Base-by-base conservation (phyloP, 2,888 invertebrate genomes). In the Xanthia togata region DNA sequence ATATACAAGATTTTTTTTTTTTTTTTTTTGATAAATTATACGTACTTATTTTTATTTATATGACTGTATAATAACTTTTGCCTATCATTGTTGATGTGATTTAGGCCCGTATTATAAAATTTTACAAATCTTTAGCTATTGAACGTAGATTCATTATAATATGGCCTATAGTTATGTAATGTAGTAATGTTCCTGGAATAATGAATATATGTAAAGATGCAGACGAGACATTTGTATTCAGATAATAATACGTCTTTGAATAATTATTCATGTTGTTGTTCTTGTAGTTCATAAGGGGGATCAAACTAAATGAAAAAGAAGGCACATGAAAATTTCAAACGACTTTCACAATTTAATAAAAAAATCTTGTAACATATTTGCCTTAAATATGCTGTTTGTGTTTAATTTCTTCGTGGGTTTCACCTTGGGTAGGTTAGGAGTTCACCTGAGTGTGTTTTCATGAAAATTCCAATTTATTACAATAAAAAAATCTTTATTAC, bases 11-110 rank as follows among this genome's bases (percentile, higher is more conserved):
- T 74, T 55, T 70, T 67, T 76, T 73, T 67, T 73, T 74, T 55
- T 70, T 67, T 76, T 70, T 74, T 41, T 14, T 55, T 76, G 20
- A 69, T 79, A 74, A 79, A 75, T 84, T 68, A 70, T 64, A 50
- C 41, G 31, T 63, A 63, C 11, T 41, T 41, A 11, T 11, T 64
- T 74, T 41, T 50, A 12, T 83, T 78, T 35, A 35, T 76, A 35
- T 20, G 20, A 20, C 11, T 64, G 38, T 26, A 41, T 41, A 4
- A 38, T 41, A 41, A 41, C 0, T 41, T 83, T 68, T 70, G 55
- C 6, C 3, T 35, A 31, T 70, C 4, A 17, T 53, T 67, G 57
- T 53, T 63, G 2, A 69, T 26, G 47, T 35, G 26, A 60, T 50
- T 73, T 62, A n/a, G 35, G 31, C 17, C 14, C 17, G 12, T 41